phyloP scores from a whole-genome alignment of 2,888 invertebrate species.

The Liposcelis brunnea region DNA sequence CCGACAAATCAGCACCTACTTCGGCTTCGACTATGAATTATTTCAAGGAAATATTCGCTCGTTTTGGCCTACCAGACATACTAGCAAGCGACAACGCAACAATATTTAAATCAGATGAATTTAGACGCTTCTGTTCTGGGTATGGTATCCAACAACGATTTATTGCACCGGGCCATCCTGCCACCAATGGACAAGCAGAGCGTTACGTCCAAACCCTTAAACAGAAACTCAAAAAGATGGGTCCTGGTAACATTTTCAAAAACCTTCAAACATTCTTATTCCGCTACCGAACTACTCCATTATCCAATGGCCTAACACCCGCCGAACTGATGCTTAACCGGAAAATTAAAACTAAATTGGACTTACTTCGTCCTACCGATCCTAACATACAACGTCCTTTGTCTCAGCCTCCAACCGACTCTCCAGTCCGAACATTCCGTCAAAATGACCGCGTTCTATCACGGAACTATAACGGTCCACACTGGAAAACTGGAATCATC shows the following conservation, averaged over 20 bases:
- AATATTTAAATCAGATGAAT: slow-evolving; percentile 17
- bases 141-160: slow-evolving; percentile 16
- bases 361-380: too few relatives aligned
- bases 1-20: slow-evolving; percentile 15
- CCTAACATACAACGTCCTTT: too few relatives aligned
- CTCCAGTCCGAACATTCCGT: too few relatives aligned
- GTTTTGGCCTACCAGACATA: slow-evolving; percentile 16
- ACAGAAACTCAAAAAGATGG: slow-evolving; percentile 5
- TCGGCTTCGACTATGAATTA: slow-evolving; percentile 15
- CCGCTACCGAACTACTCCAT: slow-evolving; percentile 15
- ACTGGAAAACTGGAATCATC: neutral
- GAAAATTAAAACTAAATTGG: slow-evolving; percentile 12
- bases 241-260: neutral
- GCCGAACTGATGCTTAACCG: slow-evolving; percentile 14
- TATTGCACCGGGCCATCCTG: slow-evolving; percentile 14
- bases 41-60: slow-evolving; percentile 17
- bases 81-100: slow-evolving; percentile 19
- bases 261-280: slow-evolving; percentile 9
- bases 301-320: slow-evolving; percentile 13
- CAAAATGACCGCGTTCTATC: too few relatives aligned
- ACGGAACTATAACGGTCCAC: neutral
- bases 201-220: slow-evolving; percentile 15
- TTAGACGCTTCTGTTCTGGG: slow-evolving; percentile 15
- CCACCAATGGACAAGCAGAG: slow-evolving; percentile 9
- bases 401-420: too few relatives aligned